phyloP scores from a whole-genome alignment of 2,113 vertebrate species.

The Engraulis encrasicolus region DNA sequence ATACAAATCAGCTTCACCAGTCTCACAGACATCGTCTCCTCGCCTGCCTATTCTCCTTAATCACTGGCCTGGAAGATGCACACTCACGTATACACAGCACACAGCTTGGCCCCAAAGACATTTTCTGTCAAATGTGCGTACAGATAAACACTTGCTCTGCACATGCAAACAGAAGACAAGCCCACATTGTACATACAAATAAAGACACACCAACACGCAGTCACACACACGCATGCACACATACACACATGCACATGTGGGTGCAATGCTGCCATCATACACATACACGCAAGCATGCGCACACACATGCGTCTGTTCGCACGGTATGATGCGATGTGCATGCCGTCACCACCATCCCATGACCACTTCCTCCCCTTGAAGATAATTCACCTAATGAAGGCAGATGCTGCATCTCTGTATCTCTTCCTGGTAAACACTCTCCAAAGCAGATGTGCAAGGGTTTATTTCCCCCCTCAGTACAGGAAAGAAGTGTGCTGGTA shows the following conservation, averaged over 20 bases:
- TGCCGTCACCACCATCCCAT: neutral
- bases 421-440: neutral
- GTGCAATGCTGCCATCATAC: too few relatives aligned
- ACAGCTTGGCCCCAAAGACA: neutral
- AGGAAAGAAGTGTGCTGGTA: neutral
- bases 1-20: slow-evolving; percentile 7
- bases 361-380: neutral
- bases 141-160: neutral
- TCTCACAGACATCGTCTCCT: neutral
- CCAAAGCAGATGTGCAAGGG: neutral
- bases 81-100: too few relatives aligned
- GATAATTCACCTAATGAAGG: slow-evolving; percentile 2
- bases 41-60: neutral
- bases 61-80: neutral
- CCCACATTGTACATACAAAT: neutral
- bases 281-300: neutral
- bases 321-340: neutral
- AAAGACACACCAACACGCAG: neutral
- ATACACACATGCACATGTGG: neutral
- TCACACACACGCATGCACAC: neutral
- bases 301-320: neutral
- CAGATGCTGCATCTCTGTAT: neutral
- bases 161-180: neutral
- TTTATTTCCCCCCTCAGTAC: neutral
- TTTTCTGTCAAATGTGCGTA: neutral